Conservation (phyloP, 2,113 vertebrate species). For the Aix galericulata region DNA sequence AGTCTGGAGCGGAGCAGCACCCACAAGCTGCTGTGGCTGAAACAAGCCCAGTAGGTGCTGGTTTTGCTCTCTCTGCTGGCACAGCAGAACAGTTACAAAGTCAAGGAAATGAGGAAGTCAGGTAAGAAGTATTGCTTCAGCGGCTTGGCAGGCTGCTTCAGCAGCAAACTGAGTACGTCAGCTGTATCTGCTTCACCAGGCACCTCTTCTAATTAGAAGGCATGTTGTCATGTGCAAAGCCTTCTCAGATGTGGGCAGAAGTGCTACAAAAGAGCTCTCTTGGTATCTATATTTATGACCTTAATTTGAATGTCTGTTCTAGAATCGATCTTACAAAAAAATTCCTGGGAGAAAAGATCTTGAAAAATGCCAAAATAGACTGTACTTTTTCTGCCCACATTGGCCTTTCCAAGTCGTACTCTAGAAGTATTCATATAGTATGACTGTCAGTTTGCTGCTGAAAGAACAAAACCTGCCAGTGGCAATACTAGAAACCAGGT, state of each 20-base stretch:
- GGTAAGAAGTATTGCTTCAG: conserved; percentile 83
- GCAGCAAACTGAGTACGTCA: background rate
- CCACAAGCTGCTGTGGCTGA: conserved; percentile 79
- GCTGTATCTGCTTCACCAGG: background rate
- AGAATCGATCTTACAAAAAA: background rate
- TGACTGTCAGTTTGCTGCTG: conserved; percentile 29
- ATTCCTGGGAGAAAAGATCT: background rate
- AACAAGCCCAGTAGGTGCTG: conserved; percentile 77
- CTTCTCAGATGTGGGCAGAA: background rate
- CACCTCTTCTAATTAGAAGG: rapidly evolving
- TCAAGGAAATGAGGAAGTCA: conserved; percentile 85
- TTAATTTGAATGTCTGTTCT: background rate
- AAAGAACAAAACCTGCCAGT: background rate
- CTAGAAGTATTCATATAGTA: background rate
- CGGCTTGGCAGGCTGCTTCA: background rate
- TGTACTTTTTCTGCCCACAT: rapidly evolving
- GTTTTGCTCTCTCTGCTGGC: conserved; percentile 78
- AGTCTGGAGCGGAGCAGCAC: conserved; percentile 76
- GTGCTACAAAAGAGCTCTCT: background rate
- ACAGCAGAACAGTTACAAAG: conserved; percentile 80
- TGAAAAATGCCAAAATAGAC: background rate
- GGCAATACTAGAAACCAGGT: background rate
- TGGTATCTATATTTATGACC: rapidly evolving
- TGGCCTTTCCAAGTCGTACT: background rate
- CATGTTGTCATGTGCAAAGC: rapidly evolving